phyloP scores from a whole-genome alignment of 1,140 invertebrate species.

The Tetragonula clypearis region DNA sequence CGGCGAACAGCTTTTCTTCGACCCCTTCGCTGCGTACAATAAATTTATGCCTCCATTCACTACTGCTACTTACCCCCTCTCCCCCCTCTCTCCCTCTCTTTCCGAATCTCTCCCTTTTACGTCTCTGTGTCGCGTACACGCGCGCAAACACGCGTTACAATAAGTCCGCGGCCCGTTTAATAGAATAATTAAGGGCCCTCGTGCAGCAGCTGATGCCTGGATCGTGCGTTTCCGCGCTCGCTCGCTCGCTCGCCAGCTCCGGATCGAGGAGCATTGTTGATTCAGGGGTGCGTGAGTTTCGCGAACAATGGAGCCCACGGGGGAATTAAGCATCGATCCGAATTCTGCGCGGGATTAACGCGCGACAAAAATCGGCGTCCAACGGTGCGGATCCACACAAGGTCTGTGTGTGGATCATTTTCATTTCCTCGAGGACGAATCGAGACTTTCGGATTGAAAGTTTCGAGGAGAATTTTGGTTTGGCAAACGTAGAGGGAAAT shows the following conservation, averaged over 20 bases:
- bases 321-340: conserved; percentile 61
- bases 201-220: conserved; percentile 78
- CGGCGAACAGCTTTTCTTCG: conserved; percentile 60
- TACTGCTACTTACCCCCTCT: conserved; percentile 31
- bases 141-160: conserved; percentile 71
- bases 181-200: conserved; percentile 82
- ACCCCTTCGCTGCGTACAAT: conserved; percentile 53
- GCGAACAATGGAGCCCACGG: conserved; percentile 60
- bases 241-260: not conserved
- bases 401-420: too few relatives aligned
- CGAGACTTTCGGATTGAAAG: too few relatives aligned
- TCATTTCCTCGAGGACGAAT: too few relatives aligned
- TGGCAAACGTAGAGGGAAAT: too few relatives aligned
- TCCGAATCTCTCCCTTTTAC: not conserved
- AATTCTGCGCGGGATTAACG: conserved; percentile 61
- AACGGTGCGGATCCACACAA: too few relatives aligned
- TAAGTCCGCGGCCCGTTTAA: conserved; percentile 80
- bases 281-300: conserved; percentile 49
- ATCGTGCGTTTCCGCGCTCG: conserved; percentile 24
- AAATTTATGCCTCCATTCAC: conserved; percentile 71
- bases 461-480: too few relatives aligned
- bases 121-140: not conserved
- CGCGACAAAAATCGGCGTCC: conserved; percentile 22
- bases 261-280: conserved; percentile 57
- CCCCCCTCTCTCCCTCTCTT: not conserved